These are phyloP conservation scores for Baryphthengus martii DNA, from an alignment of 2,113 vertebrate genomes.

Conservation along the genomic window DNA sequence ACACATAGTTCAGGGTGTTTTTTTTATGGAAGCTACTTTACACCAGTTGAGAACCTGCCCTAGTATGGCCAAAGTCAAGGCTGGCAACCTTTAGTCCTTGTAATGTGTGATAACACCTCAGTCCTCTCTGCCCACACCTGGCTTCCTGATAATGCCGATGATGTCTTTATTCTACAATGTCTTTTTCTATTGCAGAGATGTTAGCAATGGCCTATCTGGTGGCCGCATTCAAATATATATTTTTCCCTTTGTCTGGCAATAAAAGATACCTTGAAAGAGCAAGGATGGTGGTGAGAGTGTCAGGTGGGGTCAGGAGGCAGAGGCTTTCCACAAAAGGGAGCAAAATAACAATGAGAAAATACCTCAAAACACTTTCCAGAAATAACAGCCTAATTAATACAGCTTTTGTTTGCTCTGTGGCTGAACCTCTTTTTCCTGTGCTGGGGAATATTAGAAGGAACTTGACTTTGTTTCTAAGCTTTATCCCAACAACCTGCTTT, in stretches of 20 bases:
- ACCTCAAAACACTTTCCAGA: conserved; percentile 41
- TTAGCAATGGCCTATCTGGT: neutral
- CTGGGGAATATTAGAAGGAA: neutral
- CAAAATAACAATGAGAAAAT: conserved; percentile 43
- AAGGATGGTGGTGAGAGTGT: conserved; percentile 41
- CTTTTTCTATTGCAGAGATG: conserved; percentile 3
- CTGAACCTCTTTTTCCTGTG: neutral
- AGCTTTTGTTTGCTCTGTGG: conserved; percentile 27
- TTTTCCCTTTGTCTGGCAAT: conserved; percentile 50
- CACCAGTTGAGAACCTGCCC: neutral
- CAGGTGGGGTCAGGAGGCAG: conserved; percentile 17
- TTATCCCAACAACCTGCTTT: conserved; percentile 9
- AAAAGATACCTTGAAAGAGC: conserved; percentile 52
- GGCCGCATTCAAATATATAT: conserved; percentile 43
- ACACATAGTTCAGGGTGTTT: accelerated
- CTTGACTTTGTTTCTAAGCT: conserved; percentile 26
- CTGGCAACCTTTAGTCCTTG: conserved; percentile 27
- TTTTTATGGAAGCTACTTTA: neutral
- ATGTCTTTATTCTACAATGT: neutral
- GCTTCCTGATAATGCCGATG: neutral
- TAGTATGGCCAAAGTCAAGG: neutral
- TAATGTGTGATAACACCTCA: neutral
- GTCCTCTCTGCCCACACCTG: neutral
- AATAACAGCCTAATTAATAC: conserved; percentile 47
- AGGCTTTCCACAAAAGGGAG: neutral